phyloP scores from a whole-genome alignment of 2,797 vertebrate species.

The Botia almorhae region DNA sequence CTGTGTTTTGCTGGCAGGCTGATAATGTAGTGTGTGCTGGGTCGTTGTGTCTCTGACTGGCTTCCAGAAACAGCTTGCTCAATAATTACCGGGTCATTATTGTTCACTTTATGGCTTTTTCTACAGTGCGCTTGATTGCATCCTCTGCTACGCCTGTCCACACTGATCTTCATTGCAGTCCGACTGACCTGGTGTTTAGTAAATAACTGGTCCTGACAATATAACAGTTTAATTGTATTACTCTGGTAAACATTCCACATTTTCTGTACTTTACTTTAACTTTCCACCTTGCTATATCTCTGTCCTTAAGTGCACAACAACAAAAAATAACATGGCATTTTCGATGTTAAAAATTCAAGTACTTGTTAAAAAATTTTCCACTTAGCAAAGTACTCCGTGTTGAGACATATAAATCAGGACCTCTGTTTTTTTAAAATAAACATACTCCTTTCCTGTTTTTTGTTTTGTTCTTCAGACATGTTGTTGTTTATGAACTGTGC shows the following conservation, averaged over 20 bases:
- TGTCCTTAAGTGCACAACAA: neutral
- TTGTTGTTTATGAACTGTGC: neutral
- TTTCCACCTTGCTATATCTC: neutral
- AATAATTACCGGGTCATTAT: constrained; percentile 63
- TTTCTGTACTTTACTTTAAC: constrained; percentile 5
- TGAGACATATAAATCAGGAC: neutral
- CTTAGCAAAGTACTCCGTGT: neutral
- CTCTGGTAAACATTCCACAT: constrained; percentile 16
- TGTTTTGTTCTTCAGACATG: neutral
- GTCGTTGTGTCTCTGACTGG: constrained; percentile 52
- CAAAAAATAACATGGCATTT: neutral
- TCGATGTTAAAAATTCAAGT: neutral
- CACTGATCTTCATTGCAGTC: constrained; percentile 46
- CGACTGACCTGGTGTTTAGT: constrained; percentile 23
- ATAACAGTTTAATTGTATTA: constrained; percentile 29
- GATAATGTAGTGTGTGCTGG: constrained; percentile 52
- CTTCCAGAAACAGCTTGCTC: constrained; percentile 60
- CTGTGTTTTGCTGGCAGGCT: constrained; percentile 51
- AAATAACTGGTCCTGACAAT: constrained; percentile 37
- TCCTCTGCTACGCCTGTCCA: constrained; percentile 58
- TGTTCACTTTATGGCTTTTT: constrained; percentile 59
- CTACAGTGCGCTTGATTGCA: constrained; percentile 57
- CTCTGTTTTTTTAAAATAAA: neutral
- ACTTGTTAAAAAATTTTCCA: neutral
- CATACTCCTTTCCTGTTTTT: neutral